Evolutionary conservation across 2,888 invertebrate species (phyloP).

Genomic region (Andrena flavipes): DNA sequence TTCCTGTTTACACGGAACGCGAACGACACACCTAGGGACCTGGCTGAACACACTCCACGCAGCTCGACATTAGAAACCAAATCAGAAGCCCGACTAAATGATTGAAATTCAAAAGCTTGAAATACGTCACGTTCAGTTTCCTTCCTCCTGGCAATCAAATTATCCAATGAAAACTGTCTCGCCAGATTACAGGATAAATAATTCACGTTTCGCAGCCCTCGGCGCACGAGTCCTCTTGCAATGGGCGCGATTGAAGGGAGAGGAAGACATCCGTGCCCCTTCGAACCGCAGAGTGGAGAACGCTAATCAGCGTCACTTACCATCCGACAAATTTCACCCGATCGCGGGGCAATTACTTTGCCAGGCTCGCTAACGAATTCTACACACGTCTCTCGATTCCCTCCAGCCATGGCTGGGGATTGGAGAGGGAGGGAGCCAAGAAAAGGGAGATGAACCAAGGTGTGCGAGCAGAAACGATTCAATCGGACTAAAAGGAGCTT

Average conservation of each 20-base stretch:
- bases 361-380: conserved; percentile 43
- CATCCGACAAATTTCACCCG: conserved; percentile 40
- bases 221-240: neutral
- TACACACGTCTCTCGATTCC: conserved; percentile 39
- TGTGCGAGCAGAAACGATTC: conserved; percentile 55
- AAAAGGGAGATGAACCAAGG: conserved; percentile 6
- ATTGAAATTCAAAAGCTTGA: too few relatives aligned
- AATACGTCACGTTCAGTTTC: too few relatives aligned
- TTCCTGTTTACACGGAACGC: conserved; percentile 21
- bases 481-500: conserved; percentile 71
- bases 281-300: neutral
- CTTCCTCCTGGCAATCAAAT: too few relatives aligned
- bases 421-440: neutral
- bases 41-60: neutral
- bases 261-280: neutral
- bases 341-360: conserved; percentile 44
- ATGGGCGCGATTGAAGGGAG: neutral
- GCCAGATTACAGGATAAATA: neutral
- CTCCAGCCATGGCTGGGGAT: conserved; percentile 3
- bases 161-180: too few relatives aligned
- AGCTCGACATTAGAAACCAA: too few relatives aligned
- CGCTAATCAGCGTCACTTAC: conserved; percentile 22
- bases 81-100: too few relatives aligned
- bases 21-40: neutral
- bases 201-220: neutral